Evolutionary conservation across 2,888 invertebrate genomes (phyloP).

Genomic region (Saturnia japonica): DNA sequence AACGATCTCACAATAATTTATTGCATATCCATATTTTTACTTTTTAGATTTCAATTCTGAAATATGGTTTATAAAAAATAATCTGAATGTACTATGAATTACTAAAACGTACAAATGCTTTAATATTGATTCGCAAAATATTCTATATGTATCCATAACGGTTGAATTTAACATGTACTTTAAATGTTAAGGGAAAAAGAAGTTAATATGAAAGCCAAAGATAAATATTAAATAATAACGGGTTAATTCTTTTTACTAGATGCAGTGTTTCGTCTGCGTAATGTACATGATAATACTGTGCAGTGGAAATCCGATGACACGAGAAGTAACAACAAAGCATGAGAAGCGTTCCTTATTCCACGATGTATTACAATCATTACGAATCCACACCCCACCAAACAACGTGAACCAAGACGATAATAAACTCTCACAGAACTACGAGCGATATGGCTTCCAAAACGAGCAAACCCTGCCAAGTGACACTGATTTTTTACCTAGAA

Average conservation of each 20-base stretch:
- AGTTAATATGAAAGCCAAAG: background rate
- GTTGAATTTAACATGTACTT: too few species aligned
- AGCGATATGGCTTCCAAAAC: conserved; percentile 56
- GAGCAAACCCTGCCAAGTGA: conserved; percentile 62
- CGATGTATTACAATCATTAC: conserved; percentile 71
- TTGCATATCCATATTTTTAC: too few species aligned
- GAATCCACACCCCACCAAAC: conserved; percentile 63
- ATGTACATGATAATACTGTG: conserved; percentile 68
- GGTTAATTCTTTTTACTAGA: conserved; percentile 41
- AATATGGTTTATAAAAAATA: too few species aligned
- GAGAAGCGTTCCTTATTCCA: conserved; percentile 66
- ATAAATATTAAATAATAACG: conserved; percentile 7
- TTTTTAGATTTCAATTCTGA: too few species aligned
- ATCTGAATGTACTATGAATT: too few species aligned
- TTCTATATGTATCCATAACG: too few species aligned
- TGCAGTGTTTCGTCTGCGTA: conserved; percentile 75
- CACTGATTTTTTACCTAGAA: conserved; percentile 62
- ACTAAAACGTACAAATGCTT: too few species aligned
- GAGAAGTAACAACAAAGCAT: conserved; percentile 43
- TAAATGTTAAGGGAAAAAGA: background rate
- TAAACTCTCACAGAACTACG: conserved; percentile 57
- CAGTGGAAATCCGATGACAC: conserved; percentile 56
- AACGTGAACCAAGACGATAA: conserved; percentile 64
- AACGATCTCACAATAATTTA: too few species aligned
- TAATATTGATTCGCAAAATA: too few species aligned